These are phyloP conservation scores for Arenaria interpres DNA, from an alignment of 2,113 vertebrate species.

Conservation along the genomic window DNA sequence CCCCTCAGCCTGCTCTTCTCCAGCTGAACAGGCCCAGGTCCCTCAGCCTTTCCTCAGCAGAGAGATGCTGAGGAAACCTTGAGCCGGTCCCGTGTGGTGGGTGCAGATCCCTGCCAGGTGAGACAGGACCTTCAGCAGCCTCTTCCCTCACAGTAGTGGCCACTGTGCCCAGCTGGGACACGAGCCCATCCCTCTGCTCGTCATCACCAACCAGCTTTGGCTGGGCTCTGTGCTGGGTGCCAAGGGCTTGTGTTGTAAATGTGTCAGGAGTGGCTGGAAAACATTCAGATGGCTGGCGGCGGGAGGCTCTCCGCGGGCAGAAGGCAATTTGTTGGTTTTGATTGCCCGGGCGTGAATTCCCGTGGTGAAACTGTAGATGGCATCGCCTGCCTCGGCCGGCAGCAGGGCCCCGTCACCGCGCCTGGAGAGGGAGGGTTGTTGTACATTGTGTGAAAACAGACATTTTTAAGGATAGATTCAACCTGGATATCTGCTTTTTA, in stretches of 20 bases:
- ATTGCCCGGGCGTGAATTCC: not conserved
- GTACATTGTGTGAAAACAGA: not conserved
- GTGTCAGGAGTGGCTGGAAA: not conserved
- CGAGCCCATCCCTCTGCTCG: not conserved
- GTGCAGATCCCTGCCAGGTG: fast-evolving
- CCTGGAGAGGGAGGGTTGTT: not conserved
- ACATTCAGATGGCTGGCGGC: fast-evolving
- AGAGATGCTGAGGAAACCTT: not conserved
- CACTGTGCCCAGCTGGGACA: not conserved
- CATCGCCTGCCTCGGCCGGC: not conserved
- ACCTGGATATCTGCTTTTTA: not conserved
- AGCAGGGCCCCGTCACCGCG: not conserved
- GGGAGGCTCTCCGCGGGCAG: not conserved
- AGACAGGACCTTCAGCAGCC: not conserved
- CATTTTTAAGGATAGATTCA: not conserved
- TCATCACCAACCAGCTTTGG: fast-evolving
- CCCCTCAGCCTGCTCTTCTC: not conserved
- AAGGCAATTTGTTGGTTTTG: fast-evolving
- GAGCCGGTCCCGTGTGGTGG: fast-evolving
- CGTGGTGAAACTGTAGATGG: not conserved
- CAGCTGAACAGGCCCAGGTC: too few relatives aligned
- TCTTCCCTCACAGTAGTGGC: not conserved
- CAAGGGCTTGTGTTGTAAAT: fast-evolving
- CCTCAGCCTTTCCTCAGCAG: not conserved
- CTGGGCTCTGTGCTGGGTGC: fast-evolving